Percentiles rank a stretch among this genome's conserved stretches.
Conservation (phyloP, 2,888 invertebrate genomes). For the Lycophotia porphyrea region DNA sequence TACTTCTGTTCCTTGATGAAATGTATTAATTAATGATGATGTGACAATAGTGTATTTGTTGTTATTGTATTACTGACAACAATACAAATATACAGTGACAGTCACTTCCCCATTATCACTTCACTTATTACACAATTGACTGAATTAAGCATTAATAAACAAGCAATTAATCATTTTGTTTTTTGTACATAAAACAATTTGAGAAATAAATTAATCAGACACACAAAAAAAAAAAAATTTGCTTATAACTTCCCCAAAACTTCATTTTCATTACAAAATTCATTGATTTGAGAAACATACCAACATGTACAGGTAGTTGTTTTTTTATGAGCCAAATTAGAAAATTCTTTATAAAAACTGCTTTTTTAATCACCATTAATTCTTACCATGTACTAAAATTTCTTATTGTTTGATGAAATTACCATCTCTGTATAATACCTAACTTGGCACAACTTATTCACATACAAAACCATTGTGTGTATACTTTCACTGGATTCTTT, state of each 20-base stretch:
- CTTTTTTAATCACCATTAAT: background rate
- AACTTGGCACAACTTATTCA: slow-evolving; percentile 24
- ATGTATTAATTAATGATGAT: slow-evolving; percentile 19
- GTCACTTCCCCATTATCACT: slow-evolving; percentile 10
- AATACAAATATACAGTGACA: background rate
- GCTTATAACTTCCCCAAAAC: background rate
- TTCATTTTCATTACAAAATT: slow-evolving; percentile 15
- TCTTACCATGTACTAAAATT: background rate
- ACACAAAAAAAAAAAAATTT: background rate
- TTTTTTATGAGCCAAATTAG: background rate
- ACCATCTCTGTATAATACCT: background rate
- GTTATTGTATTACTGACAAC: slow-evolving; percentile 6
- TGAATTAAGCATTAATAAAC: background rate
- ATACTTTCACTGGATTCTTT: slow-evolving; percentile 56
- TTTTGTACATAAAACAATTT: background rate
- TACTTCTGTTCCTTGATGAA: slow-evolving; percentile 8
- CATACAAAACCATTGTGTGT: slow-evolving; percentile 36
- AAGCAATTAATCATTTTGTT: background rate
- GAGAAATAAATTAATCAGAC: background rate
- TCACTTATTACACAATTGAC: slow-evolving; percentile 19
- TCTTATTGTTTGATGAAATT: slow-evolving; percentile 33
- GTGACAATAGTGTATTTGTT: slow-evolving; percentile 33
- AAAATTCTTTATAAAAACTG: background rate
- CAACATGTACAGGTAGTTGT: background rate
- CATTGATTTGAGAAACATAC: background rate